Conservation (phyloP, 2,797 vertebrate genomes). For the Lycodopsis pacificus region DNA sequence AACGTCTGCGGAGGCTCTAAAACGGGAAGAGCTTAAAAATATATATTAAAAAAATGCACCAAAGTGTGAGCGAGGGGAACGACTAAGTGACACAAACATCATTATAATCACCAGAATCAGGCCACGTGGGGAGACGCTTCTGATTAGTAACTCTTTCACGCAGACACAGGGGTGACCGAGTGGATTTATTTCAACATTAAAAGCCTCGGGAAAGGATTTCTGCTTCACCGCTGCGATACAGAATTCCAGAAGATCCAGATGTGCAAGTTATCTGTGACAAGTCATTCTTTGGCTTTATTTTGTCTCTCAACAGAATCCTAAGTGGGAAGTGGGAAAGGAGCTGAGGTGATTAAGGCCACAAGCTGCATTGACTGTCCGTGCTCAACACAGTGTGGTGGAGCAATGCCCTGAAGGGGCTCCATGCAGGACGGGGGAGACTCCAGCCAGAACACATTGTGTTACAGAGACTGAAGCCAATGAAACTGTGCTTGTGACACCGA, state of each 20-base stretch:
- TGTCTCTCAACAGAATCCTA: slow-evolving; percentile 1
- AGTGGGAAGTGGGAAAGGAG: not conserved
- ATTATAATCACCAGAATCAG: slow-evolving; percentile 21
- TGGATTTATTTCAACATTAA: slow-evolving; percentile 30
- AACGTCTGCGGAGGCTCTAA: not conserved
- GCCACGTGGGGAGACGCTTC: slow-evolving; percentile 1
- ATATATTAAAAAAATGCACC: not conserved
- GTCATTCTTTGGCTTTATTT: slow-evolving; percentile 6
- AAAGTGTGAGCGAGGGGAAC: not conserved
- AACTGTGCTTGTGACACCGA: slow-evolving; percentile 8
- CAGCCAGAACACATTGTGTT: not conserved
- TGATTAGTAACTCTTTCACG: slow-evolving; percentile 31
- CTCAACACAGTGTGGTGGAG: not conserved
- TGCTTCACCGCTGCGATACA: slow-evolving; percentile 5
- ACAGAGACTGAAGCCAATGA: slow-evolving; percentile 23
- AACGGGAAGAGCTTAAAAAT: not conserved
- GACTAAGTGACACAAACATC: slow-evolving; percentile 36
- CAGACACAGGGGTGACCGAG: slow-evolving; percentile 17
- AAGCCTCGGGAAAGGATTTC: slow-evolving; percentile 26
- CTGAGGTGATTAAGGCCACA: not conserved
- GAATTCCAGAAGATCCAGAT: slow-evolving; percentile 14
- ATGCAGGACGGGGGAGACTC: not conserved
- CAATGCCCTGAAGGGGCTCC: not conserved
- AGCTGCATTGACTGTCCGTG: slow-evolving; percentile 5
- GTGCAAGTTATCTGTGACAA: slow-evolving; percentile 16